Evolutionary conservation across 2,888 invertebrate species (phyloP), one percentile per base, ranked within the genome.

Genomic region (Tenthredo scrophulariae): DNA sequence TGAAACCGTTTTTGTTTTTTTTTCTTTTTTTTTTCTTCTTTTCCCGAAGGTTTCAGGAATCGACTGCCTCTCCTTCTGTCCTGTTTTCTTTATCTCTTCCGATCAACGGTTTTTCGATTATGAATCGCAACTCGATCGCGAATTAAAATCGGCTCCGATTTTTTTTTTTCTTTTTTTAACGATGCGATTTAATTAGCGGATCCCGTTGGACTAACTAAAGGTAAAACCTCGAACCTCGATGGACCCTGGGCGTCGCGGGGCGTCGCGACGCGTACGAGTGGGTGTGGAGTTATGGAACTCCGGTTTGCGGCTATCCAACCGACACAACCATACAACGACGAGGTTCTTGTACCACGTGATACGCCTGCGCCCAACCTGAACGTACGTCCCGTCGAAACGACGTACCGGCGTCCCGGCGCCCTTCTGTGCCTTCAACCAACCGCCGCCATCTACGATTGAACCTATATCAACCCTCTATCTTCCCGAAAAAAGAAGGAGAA

Each of bases 131-230:
- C 1, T 72, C 5, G 5, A 10, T 13, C 37, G 33, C 37, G 54
- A 54, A n/a, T 54, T 7, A 4, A 0, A 15, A 15, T 15, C 15
- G 13, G 46, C 0, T 46, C 3, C 3, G 43, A 4, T 13, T 46
- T 54, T 54, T 50, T 15, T 18, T 4, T 18, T 15, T 18, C 0
- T 10, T 58, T 22, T 22, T 15, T 50, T 9, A n/a, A n/a, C 46
- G 85, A 86, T 84, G 86, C 87, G 88, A 89, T 89, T 90, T 89
- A 88, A 90, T 90, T 89, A 89, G 89, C 89, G 88, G 89, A 86
- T 87, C 85, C 85, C 87, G 88, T 86, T 85, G 85, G 86, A 89
- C 89, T 89, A 87, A 84, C 85, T 80, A 86, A 86, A 88, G 85
- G 74, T 85, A 85, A 33, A 33, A 67, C 15, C 87, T 86, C 87